Evolutionary conservation across 2,113 vertebrate genomes (phyloP).

Genomic region (Melanostigma gelatinosum): DNA sequence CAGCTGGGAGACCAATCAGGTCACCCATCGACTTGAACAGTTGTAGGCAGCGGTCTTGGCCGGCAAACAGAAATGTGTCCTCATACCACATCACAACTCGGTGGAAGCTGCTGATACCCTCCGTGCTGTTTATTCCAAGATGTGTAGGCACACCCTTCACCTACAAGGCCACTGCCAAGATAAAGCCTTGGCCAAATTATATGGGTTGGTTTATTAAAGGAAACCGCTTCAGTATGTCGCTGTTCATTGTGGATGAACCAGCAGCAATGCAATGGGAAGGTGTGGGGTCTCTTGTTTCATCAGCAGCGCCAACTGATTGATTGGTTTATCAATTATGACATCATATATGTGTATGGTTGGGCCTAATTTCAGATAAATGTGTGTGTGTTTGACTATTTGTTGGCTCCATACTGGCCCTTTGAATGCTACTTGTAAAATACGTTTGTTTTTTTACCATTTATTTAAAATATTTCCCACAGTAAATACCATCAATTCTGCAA

Average conservation of each 20-base stretch:
- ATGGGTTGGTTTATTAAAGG: conserved; percentile 40
- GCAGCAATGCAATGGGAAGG: conserved; percentile 33
- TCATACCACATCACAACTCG: conserved; percentile 39
- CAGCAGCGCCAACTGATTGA: conserved; percentile 36
- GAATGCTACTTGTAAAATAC: background rate
- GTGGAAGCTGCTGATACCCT: conserved; percentile 28
- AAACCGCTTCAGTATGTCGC: conserved; percentile 35
- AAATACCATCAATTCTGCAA: background rate
- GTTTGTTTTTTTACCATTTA: background rate
- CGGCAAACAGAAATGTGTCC: conserved; percentile 57
- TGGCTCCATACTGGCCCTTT: background rate
- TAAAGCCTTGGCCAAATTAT: conserved; percentile 35
- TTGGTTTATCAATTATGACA: background rate
- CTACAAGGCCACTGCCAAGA: conserved; percentile 37
- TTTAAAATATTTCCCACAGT: background rate
- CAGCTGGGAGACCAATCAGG: conserved; percentile 42
- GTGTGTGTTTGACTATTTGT: background rate
- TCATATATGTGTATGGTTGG: background rate
- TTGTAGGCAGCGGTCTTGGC: conserved; percentile 58
- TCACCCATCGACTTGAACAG: conserved; percentile 33
- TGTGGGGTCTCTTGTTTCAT: conserved; percentile 59
- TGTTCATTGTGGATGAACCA: conserved; percentile 64
- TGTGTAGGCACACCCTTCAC: conserved; percentile 51
- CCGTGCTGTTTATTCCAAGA: conserved; percentile 49
- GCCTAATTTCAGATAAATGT: background rate